Base-by-base conservation (phyloP, 2,888 invertebrate genomes). In the Desoria tigrina region DNA sequence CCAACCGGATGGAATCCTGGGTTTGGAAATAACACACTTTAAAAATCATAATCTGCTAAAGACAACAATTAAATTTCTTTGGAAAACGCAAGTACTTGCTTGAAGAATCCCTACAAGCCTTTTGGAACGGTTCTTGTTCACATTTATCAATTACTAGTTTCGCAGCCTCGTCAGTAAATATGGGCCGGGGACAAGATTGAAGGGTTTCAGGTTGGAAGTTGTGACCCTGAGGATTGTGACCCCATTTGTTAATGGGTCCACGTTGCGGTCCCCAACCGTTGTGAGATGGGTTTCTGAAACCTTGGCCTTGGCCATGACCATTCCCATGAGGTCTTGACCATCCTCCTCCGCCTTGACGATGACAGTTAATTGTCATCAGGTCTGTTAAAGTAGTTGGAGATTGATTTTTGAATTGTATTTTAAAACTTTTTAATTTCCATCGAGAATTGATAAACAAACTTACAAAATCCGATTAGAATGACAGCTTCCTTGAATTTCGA, bases 1-100 rank as follows among this genome's bases (percentile, higher is more conserved):
- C 58, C 58, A 58, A 6, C 58, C 58, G 4, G 24, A 7, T 16
- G 58, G 58, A 49, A 58, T 49, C 4, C 58, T 58, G 21, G n/a
- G n/a, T n/a, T 32, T 32, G 45, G 16, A 45, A 45, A 45, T 49
- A 11, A 9, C 9, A n/a, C 18, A 49, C 14, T 7, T n/a, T n/a
- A n/a, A n/a, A n/a, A n/a, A n/a, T n/a, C n/a, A n/a, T 45, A 45
- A 45, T 45, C 9, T 45, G 6, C 45, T 11, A 45, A 32, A 32
- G 11, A 45, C 51, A 51, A 51, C 51, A 21, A 51, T 51, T 6
- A 16, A n/a, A 53, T 7, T 18, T 23, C 3, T 32, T 16, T 32
- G 28, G 18, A 54, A 51, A 23, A 51, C 26, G 4, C 7, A 16
- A 16, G 3, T 32, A 54, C 28, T 54, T 54, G n/a, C 14, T 14